These are phyloP conservation scores for Aurelia aurita DNA, from an alignment of 30 jellyfish, hydroid and myxozoan genomes.

Conservation along the genomic window DNA sequence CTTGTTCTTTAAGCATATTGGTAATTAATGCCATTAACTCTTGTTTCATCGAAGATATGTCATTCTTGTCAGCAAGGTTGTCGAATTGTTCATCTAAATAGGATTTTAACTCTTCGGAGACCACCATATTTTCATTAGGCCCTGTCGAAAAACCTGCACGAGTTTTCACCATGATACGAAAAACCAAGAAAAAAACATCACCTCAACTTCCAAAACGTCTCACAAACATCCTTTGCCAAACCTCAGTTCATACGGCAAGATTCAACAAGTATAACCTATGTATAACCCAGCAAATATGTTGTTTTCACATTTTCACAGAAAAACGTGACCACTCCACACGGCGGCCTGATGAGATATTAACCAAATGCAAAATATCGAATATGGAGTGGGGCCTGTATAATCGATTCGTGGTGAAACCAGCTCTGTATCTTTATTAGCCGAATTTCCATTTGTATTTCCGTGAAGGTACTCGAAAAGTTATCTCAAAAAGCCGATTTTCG, in stretches of 20 bases:
- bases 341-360: too few relatives aligned
- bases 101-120: slow-evolving; percentile 14
- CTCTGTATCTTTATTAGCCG: too few relatives aligned
- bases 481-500: neutral
- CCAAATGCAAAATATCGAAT: too few relatives aligned
- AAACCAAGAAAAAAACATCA: too few relatives aligned
- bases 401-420: too few relatives aligned
- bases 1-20: neutral
- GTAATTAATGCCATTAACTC: neutral
- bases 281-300: too few relatives aligned
- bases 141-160: slow-evolving; percentile 22
- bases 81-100: slow-evolving; percentile 3
- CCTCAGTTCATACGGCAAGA: too few relatives aligned
- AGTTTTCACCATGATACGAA: slow-evolving; percentile 5
- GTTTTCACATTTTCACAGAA: too few relatives aligned
- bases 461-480: neutral
- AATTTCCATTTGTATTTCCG: too few relatives aligned
- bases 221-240: slow-evolving; percentile 6
- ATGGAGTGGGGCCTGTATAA: too few relatives aligned
- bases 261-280: too few relatives aligned
- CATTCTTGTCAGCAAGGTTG: slow-evolving; percentile 9
- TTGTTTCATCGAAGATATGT: slow-evolving; percentile 5
- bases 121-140: slow-evolving; percentile 22
- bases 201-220: slow-evolving; percentile 14
- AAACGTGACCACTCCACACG: too few relatives aligned